Conservation (phyloP, 1,140 invertebrate species). For the Rhagoletis pomonella region DNA sequence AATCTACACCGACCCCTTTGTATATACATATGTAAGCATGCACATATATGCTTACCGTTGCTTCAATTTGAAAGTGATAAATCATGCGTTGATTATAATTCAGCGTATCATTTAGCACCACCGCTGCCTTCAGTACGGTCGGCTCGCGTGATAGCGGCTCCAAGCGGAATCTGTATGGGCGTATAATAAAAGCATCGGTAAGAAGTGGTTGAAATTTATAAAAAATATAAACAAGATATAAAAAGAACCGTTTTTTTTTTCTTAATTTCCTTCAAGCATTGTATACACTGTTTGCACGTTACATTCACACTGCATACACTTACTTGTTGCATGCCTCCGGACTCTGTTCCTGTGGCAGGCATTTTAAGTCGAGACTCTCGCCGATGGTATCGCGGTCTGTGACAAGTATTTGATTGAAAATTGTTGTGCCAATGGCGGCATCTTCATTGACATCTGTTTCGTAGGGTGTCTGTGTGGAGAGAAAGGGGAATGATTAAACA, state of each 20-base stretch:
- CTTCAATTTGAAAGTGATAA: constrained; percentile 82
- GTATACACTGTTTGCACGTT: too few relatives aligned
- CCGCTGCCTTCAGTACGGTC: constrained; percentile 78
- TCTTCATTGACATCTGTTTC: constrained; percentile 87
- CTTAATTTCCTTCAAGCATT: background rate
- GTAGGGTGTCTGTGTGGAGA: constrained; percentile 81
- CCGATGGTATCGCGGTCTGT: constrained; percentile 87
- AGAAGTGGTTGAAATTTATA: background rate
- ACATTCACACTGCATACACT: constrained; percentile 51
- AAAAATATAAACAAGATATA: constrained; percentile 20
- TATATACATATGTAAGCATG: too few relatives aligned
- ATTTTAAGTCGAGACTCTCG: constrained; percentile 85
- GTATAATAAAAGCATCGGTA: background rate
- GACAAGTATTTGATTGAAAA: constrained; percentile 83
- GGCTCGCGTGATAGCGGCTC: constrained; percentile 79
- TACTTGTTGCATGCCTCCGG: constrained; percentile 72
- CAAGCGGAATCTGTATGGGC: constrained; percentile 78
- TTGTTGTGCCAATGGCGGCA: constrained; percentile 81
- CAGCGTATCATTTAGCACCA: constrained; percentile 80
- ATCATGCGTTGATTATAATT: constrained; percentile 85
- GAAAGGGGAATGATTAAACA: background rate
- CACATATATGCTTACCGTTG: constrained; percentile 78
- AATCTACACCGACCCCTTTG: too few relatives aligned
- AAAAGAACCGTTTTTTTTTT: background rate
- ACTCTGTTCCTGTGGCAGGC: constrained; percentile 73